A percentile compares a stretch with the other conserved stretches of the same genome.
These are phyloP conservation scores for Hipparchia sbordonii DNA, from an alignment of 2,888 invertebrate genomes.

Conservation along the genomic window DNA sequence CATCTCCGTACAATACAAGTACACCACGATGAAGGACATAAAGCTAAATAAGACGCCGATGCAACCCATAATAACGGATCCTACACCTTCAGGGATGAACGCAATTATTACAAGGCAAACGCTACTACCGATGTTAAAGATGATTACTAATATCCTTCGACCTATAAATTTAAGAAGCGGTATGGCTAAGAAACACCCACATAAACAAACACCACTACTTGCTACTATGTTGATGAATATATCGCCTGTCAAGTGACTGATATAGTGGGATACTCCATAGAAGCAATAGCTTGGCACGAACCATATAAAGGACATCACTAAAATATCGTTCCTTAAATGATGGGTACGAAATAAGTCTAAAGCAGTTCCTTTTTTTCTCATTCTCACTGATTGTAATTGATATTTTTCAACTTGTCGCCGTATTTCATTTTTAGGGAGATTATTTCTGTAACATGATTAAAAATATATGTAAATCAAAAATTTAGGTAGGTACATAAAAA, in stretches of 20 bases:
- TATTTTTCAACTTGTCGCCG: constrained; percentile 61
- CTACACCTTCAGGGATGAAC: constrained; percentile 70
- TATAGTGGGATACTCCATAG: constrained; percentile 91
- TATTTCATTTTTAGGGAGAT: constrained; percentile 69
- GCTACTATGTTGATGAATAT: constrained; percentile 91
- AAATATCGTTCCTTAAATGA: constrained; percentile 85
- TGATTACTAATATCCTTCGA: constrained; percentile 84
- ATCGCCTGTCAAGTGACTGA: constrained; percentile 88
- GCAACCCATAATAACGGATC: constrained; percentile 84
- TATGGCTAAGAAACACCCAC: constrained; percentile 83
- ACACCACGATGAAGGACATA: constrained; percentile 87
- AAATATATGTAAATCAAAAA: background rate
- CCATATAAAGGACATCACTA: constrained; percentile 89
- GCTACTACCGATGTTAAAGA: constrained; percentile 82
- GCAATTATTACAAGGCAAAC: constrained; percentile 84
- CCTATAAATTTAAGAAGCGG: constrained; percentile 85
- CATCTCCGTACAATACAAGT: constrained; percentile 84
- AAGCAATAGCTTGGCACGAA: constrained; percentile 87
- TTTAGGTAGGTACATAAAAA: background rate
- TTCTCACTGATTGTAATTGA: constrained; percentile 50
- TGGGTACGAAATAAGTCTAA: constrained; percentile 86
- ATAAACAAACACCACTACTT: constrained; percentile 84
- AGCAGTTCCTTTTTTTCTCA: constrained; percentile 67
- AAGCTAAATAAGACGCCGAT: constrained; percentile 90
- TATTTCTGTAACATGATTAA: constrained; percentile 58